Base-by-base conservation (phyloP, 2,888 invertebrate genomes). In the Choristoneura rosaceana region DNA sequence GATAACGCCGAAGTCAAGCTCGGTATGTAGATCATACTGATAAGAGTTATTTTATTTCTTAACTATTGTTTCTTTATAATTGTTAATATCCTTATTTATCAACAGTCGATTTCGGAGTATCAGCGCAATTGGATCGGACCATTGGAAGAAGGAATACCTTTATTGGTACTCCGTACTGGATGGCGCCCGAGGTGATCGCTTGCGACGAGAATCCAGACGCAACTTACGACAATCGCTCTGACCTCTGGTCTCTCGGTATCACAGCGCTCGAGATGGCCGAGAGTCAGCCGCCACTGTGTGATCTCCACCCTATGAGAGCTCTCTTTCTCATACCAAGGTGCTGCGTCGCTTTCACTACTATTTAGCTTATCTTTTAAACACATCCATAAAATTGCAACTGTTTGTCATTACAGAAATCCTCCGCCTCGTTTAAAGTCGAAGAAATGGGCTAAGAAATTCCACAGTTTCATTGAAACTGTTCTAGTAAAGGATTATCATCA, bases 191-290 rank as follows among this genome's bases (percentile, higher is more conserved):
- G 95, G 99, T 99, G 63, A 99, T 99, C 86, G 99, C 99, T 71
- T 99, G 99, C 93, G 99, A 99, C 94, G 99, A 99, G 93, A 99
- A 99, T 94, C 99, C 99, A 63, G 99, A 99, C 89, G 99, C 99
- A 74, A 99, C 99, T 25, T 99, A 99, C 87, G 99, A 99, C 94
- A 99, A 99, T 95, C 96, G 98, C 83, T 98, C 97, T 82, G 98
- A 98, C 92, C 95, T 98, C 75, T 98, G 98, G 98, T 98, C 97
- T 63, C 95, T 98, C 79, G 98, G 99, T 84, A 99, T 99, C 86
- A 99, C 99, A 73, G 99, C 99, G 67, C 95, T 99, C 77, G 99
- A 99, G 95, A 99, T 99, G 99, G 99, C 99, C 73, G 99, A 99
- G 95, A 99, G 99, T 84, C 99, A 99, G 93, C 99, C 99, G 76